Conservation (phyloP, 2,113 vertebrate genomes). For the Sinosuthora webbiana region DNA sequence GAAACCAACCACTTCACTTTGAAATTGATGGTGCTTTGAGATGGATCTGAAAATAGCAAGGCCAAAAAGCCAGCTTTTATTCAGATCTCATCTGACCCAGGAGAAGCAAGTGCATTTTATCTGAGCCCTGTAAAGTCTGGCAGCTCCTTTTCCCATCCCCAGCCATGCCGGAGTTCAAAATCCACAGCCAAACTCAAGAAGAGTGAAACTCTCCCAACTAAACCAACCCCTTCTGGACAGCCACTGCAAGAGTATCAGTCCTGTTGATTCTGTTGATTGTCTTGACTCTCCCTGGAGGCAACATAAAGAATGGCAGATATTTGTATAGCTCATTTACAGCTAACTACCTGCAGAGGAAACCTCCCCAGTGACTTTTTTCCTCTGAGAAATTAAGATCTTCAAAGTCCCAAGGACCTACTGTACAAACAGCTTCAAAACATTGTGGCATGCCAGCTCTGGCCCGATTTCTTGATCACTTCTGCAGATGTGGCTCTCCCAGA, state of each 20-base stretch:
- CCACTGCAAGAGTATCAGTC: not conserved
- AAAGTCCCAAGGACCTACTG: not conserved
- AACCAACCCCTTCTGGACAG: not conserved
- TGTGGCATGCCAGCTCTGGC: accelerated
- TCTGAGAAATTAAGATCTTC: not conserved
- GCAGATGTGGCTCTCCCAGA: not conserved
- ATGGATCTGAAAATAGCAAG: not conserved
- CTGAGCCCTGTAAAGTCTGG: not conserved
- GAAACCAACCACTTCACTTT: not conserved
- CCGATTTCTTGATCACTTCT: not conserved
- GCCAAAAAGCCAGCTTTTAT: not conserved
- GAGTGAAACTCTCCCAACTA: not conserved
- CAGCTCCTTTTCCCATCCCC: not conserved
- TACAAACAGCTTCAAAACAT: not conserved
- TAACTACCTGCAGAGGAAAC: not conserved
- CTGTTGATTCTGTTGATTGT: not conserved
- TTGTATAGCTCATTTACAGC: not conserved
- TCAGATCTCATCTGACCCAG: not conserved
- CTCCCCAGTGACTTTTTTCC: not conserved
- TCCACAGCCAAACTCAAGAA: not conserved
- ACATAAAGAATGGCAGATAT: not conserved
- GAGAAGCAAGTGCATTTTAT: not conserved
- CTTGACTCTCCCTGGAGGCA: not conserved
- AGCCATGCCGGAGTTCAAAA: not conserved
- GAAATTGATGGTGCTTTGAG: not conserved